A percentile compares a stretch with the other conserved stretches of the same genome.
Conservation (phyloP, 2,888 invertebrate species). For the Rutpela maculata region DNA sequence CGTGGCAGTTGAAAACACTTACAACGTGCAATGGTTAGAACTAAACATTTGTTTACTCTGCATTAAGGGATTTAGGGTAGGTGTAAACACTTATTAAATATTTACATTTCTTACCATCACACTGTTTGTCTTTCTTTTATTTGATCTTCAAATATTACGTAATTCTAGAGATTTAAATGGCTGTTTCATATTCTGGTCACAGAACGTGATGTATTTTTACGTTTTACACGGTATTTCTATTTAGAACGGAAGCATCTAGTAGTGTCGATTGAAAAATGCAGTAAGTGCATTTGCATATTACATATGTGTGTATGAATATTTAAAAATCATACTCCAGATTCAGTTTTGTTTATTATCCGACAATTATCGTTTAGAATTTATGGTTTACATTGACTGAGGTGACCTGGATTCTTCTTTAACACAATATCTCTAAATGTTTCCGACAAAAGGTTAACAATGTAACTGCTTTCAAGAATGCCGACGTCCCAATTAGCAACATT, state of each 20-base stretch:
- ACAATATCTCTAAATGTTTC: no score
- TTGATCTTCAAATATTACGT: neutral
- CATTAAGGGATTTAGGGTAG: neutral
- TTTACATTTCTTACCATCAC: neutral
- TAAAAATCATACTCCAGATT: neutral
- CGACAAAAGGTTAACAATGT: no score
- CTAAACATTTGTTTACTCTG: neutral
- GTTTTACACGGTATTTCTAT: neutral
- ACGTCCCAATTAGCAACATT: no score
- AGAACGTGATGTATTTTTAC: neutral
- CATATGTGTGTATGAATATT: neutral
- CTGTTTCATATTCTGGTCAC: slow-evolving; percentile 7
- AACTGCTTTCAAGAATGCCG: no score
- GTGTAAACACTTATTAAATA: neutral
- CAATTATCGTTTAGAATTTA: neutral
- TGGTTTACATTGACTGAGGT: neutral
- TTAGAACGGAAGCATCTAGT: neutral
- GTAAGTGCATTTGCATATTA: neutral
- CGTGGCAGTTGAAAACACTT: no score
- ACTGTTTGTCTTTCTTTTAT: neutral
- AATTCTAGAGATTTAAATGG: neutral
- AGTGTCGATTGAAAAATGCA: neutral
- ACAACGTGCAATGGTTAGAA: neutral
- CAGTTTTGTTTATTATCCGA: slow-evolving; percentile 7
- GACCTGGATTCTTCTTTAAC: neutral